Evolutionary conservation across 2,113 vertebrate genomes (phyloP).

Genomic region (Thunnus thynnus): DNA sequence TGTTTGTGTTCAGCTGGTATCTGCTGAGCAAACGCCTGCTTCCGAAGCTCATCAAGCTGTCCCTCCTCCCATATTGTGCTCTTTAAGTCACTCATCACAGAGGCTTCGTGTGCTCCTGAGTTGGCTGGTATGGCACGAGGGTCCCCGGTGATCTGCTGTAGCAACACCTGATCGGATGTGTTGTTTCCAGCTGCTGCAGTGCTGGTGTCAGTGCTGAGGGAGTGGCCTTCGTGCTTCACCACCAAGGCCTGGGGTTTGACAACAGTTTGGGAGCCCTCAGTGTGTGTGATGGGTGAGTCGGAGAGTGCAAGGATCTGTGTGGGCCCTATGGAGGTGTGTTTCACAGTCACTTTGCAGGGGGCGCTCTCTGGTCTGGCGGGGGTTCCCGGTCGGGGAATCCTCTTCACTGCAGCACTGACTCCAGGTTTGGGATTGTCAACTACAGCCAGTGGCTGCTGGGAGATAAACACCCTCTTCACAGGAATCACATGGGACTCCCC

Average conservation of each 20-base stretch:
- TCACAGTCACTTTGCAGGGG: slow-evolving; percentile 84
- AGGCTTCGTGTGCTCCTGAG: slow-evolving; percentile 86
- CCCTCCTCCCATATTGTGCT: slow-evolving; percentile 91
- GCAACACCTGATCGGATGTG: slow-evolving; percentile 85
- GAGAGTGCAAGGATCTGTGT: slow-evolving; percentile 85
- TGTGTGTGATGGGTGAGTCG: slow-evolving; percentile 82
- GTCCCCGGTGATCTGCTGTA: slow-evolving; percentile 90
- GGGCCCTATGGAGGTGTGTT: slow-evolving; percentile 80
- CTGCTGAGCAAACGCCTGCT: slow-evolving; percentile 87
- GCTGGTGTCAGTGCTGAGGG: slow-evolving; percentile 82
- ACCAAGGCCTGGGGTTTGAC: slow-evolving; percentile 85
- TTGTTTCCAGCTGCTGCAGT: slow-evolving; percentile 78
- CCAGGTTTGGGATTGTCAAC: slow-evolving; percentile 84
- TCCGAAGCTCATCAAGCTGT: slow-evolving; percentile 86
- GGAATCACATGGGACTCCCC: slow-evolving; percentile 92
- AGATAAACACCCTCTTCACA: slow-evolving; percentile 93
- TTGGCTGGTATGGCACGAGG: slow-evolving; percentile 86
- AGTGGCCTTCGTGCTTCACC: slow-evolving; percentile 86
- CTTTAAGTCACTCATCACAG: slow-evolving; percentile 87
- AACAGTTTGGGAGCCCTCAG: slow-evolving; percentile 84
- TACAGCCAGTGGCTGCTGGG: slow-evolving; percentile 84
- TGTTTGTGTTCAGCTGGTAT: slow-evolving; percentile 88
- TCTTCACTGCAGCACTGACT: slow-evolving; percentile 82
- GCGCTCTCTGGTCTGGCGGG: slow-evolving; percentile 87
- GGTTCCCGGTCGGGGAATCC: slow-evolving; percentile 84